These are phyloP conservation scores for Colletes collaris DNA, from an alignment of 2,888 invertebrate species.

Conservation along the genomic window DNA sequence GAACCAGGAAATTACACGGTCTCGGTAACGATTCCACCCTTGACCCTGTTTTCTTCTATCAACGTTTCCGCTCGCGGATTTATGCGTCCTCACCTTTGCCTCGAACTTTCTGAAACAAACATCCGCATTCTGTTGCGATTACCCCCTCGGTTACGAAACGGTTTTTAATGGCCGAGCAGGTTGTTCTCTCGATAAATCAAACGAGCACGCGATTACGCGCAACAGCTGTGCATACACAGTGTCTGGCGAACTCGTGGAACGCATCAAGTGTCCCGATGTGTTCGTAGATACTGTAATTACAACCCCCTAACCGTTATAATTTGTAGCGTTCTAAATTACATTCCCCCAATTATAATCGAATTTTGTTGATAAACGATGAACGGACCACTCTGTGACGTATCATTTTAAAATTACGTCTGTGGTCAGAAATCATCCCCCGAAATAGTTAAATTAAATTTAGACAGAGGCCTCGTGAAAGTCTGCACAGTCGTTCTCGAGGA, in stretches of 20 bases:
- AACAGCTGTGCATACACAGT: constrained; percentile 17
- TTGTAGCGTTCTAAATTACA: background rate
- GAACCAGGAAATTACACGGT: constrained; percentile 46
- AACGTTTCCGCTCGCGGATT: background rate
- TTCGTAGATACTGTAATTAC: constrained; percentile 3
- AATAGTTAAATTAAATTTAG: too few species aligned
- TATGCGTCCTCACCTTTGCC: constrained; percentile 24
- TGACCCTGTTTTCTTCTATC: constrained; percentile 13
- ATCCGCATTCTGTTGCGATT: constrained; percentile 25
- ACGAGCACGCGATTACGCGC: constrained; percentile 6
- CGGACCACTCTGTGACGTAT: too few species aligned
- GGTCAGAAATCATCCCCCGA: too few species aligned
- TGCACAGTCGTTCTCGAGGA: too few species aligned
- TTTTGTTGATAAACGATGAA: background rate
- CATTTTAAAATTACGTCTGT: too few species aligned
- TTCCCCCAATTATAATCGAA: background rate
- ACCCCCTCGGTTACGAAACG: background rate
- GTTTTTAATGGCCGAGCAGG: background rate
- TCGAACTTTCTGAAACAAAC: constrained; percentile 47
- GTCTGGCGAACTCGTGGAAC: constrained; percentile 8
- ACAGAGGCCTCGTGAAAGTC: too few species aligned
- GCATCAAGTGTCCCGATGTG: background rate
- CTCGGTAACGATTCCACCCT: constrained; percentile 21
- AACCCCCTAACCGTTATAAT: background rate
- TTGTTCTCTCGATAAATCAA: constrained; percentile 3